These are phyloP conservation scores for Nebria salina DNA, from an alignment of 2,888 invertebrate genomes.

Conservation along the genomic window DNA sequence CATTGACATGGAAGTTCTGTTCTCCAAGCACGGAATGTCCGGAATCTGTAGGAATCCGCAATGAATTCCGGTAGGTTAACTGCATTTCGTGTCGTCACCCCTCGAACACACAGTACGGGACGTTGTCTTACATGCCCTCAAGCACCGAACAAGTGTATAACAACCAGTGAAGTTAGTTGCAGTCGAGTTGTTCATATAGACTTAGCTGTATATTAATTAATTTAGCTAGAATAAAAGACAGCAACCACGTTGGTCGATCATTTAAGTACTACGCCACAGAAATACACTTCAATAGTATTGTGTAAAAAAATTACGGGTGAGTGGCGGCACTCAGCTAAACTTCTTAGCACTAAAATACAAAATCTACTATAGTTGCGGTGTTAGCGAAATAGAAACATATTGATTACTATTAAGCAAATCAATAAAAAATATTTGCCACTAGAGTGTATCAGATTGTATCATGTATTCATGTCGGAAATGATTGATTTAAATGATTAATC, in stretches of 20 bases:
- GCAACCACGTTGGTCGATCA: background rate
- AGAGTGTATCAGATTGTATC: background rate
- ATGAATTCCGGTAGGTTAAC: conserved; percentile 47
- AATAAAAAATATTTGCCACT: too few relatives aligned
- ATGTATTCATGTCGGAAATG: background rate
- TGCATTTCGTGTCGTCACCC: conserved; percentile 42
- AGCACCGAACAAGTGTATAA: background rate
- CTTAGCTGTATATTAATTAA: conserved; percentile 39
- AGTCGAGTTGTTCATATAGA: background rate
- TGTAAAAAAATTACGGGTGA: too few relatives aligned
- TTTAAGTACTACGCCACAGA: conserved; percentile 19
- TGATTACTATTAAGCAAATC: too few relatives aligned
- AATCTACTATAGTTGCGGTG: too few relatives aligned
- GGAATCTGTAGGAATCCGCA: conserved; percentile 47
- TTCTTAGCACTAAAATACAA: too few relatives aligned
- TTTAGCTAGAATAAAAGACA: conserved; percentile 16
- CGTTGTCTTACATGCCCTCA: conserved; percentile 13
- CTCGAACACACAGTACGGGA: conserved; percentile 8
- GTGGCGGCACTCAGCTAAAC: too few relatives aligned
- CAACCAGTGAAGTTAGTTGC: background rate
- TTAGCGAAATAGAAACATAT: background rate
- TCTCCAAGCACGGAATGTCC: conserved; percentile 37
- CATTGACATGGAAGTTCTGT: conserved; percentile 47
- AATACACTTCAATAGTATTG: too few relatives aligned
- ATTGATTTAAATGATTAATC: background rate